Conservation (phyloP, 2,797 vertebrate genomes). For the Dromococcyx pavoninus region DNA sequence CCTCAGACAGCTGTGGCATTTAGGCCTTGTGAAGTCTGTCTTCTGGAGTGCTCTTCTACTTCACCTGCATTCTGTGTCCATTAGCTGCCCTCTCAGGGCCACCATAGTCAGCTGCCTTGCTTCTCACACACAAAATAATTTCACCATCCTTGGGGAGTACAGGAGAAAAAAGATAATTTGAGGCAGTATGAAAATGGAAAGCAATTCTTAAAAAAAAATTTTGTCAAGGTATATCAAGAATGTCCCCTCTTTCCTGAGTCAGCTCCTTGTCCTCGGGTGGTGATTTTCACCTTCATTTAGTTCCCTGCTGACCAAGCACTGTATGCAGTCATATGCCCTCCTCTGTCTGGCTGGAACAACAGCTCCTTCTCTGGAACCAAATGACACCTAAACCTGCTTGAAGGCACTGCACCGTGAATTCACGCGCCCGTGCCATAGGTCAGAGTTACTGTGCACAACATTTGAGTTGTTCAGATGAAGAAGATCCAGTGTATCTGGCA, state of each 20-base stretch:
- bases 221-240: not conserved
- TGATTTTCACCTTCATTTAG: not conserved
- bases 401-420: not conserved
- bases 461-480: not conserved
- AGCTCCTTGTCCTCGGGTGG: not conserved
- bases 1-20: not conserved
- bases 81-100: not conserved
- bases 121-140: not conserved
- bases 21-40: not conserved
- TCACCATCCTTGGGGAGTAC: not conserved
- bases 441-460: not conserved
- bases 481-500: not conserved
- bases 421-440: rapidly evolving
- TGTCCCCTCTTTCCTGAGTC: not conserved
- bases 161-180: rapidly evolving
- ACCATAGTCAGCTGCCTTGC: not conserved
- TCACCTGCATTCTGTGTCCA: not conserved
- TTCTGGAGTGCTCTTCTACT: not conserved
- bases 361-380: not conserved
- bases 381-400: not conserved
- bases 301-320: not conserved
- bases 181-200: not conserved
- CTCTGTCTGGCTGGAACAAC: not conserved
- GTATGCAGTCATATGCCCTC: rapidly evolving
- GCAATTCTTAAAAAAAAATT: not conserved